phyloP scores from a whole-genome alignment of 2,888 invertebrate genomes.

The Tribolium freemani region DNA sequence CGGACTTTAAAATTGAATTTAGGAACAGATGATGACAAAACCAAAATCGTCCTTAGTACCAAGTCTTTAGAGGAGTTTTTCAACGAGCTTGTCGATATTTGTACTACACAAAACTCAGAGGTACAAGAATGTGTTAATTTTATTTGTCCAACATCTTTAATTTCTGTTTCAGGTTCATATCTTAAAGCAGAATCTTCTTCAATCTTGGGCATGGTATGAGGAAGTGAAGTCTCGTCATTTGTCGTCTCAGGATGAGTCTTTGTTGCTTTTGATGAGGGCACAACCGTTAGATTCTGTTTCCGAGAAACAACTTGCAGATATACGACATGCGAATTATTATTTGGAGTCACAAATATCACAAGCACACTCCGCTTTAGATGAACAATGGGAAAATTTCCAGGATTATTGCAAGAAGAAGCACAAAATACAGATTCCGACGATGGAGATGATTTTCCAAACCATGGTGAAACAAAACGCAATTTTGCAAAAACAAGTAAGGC shows the following conservation, averaged over 20 bases:
- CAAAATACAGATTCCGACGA: constrained; percentile 76
- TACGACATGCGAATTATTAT: constrained; percentile 79
- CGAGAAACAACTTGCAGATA: constrained; percentile 76
- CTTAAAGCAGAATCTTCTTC: constrained; percentile 71
- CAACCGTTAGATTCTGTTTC: constrained; percentile 77
- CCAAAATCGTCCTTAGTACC: constrained; percentile 69
- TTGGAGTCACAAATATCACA: constrained; percentile 83
- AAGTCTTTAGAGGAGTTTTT: constrained; percentile 74
- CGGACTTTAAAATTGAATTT: constrained; percentile 71
- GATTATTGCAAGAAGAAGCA: constrained; percentile 68
- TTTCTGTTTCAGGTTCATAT: constrained; percentile 60
- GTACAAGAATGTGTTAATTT: constrained; percentile 59
- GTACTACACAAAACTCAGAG: constrained; percentile 73
- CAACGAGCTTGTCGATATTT: constrained; percentile 75
- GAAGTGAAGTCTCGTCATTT: constrained; percentile 71
- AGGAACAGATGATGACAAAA: constrained; percentile 73
- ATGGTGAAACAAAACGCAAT: constrained; percentile 82
- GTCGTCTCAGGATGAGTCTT: constrained; percentile 62
- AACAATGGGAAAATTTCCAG: constrained; percentile 81
- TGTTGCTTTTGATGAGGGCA: constrained; percentile 59
- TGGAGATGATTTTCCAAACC: constrained; percentile 85
- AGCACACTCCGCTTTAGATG: constrained; percentile 80
- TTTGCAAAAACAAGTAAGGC: constrained; percentile 70
- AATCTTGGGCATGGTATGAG: constrained; percentile 73
- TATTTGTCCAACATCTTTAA: not conserved